phyloP scores from a whole-genome alignment of 2,113 vertebrate species.

The Aphyosemion australe region DNA sequence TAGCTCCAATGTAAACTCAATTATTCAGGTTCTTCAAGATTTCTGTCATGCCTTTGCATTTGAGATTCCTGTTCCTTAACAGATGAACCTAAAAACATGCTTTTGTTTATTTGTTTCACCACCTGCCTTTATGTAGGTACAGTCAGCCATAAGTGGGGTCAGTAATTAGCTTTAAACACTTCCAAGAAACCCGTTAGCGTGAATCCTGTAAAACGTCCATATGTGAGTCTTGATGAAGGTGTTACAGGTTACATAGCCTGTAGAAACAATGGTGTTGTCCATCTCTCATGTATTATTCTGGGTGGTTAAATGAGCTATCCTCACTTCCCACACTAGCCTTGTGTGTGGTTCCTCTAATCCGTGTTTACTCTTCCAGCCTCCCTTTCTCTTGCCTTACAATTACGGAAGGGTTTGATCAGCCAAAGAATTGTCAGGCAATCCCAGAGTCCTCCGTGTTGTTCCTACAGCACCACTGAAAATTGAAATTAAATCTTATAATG shows the following conservation, averaged over 20 bases:
- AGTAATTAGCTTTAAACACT: constrained; percentile 20
- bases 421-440: constrained; percentile 17
- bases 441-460: constrained; percentile 14
- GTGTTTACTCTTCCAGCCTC: constrained; percentile 51
- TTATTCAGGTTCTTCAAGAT: constrained; percentile 66
- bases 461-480: constrained; percentile 29
- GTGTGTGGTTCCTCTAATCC: constrained; percentile 45
- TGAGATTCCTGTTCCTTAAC: constrained; percentile 39
- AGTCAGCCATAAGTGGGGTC: constrained; percentile 28
- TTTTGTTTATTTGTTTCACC: constrained; percentile 59
- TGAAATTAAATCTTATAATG: constrained; percentile 43
- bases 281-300: constrained; percentile 39
- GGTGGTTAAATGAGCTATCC: constrained; percentile 22
- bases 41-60: constrained; percentile 63
- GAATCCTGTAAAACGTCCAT: constrained; percentile 16
- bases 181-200: constrained; percentile 21
- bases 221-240: constrained; percentile 13
- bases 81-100: constrained; percentile 17
- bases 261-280: constrained; percentile 25
- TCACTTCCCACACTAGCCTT: constrained; percentile 32
- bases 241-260: constrained; percentile 7
- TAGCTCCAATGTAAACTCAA: constrained; percentile 71
- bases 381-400: constrained; percentile 27
- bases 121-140: constrained; percentile 42
- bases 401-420: constrained; percentile 43